These are phyloP conservation scores for Acrobasis consociella DNA, from an alignment of 2,888 invertebrate species.

Conservation along the genomic window DNA sequence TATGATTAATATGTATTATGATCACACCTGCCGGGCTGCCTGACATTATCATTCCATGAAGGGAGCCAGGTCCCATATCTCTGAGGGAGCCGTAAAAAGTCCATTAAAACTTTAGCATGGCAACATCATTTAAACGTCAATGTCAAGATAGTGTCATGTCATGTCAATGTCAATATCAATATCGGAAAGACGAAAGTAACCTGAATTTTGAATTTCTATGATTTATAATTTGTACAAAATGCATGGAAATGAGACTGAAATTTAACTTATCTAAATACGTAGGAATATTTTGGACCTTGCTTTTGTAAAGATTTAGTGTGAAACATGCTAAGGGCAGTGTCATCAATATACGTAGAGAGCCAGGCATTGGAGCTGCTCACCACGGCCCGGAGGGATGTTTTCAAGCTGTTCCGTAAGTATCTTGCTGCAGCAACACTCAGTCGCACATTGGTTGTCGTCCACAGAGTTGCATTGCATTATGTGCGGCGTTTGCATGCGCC, in stretches of 20 bases:
- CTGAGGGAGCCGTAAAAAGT: background rate
- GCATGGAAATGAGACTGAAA: slow-evolving; percentile 44
- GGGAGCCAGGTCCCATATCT: too few species aligned
- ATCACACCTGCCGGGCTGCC: too few species aligned
- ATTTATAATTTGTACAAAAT: slow-evolving; percentile 35
- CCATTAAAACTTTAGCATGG: background rate
- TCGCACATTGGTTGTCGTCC: background rate
- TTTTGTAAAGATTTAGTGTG: slow-evolving; percentile 20
- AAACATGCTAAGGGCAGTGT: slow-evolving; percentile 62
- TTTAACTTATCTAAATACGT: slow-evolving; percentile 9
- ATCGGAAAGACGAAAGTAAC: slow-evolving; percentile 28
- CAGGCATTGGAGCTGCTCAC: slow-evolving; percentile 51
- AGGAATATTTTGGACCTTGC: background rate
- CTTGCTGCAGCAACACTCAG: background rate
- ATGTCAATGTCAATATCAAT: background rate
- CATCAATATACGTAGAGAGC: slow-evolving; percentile 54
- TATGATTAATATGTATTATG: too few species aligned
- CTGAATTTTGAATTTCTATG: slow-evolving; percentile 34
- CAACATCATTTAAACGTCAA: slow-evolving; percentile 7
- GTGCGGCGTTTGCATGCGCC: background rate
- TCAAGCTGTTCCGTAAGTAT: slow-evolving; percentile 58
- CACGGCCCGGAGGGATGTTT: slow-evolving; percentile 51
- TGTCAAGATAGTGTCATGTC: slow-evolving; percentile 1
- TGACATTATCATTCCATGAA: too few species aligned
- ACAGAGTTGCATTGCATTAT: background rate